A percentile compares a stretch with the other conserved stretches of the same genome.
phyloP scores from a whole-genome alignment of 1,140 invertebrate genomes.

The Penaeus vannamei region DNA sequence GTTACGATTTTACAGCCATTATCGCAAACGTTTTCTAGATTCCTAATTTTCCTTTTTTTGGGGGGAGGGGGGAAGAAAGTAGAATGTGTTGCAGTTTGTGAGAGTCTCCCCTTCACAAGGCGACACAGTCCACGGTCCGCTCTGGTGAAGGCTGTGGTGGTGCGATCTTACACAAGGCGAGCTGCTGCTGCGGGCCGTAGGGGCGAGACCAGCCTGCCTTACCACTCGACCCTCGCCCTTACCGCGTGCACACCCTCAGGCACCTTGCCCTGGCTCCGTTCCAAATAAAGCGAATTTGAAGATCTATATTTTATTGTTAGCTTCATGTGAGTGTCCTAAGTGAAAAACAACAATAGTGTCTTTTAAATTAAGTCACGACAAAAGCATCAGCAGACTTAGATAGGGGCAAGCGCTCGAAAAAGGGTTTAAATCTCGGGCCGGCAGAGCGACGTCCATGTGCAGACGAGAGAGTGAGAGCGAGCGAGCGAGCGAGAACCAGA shows the following conservation, averaged over 20 bases:
- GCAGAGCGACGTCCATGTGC: no score
- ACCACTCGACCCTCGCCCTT: constrained; percentile 45
- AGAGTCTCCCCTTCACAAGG: no score
- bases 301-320: constrained; percentile 48
- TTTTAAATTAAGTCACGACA: neutral
- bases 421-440: no score
- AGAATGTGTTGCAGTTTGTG: no score
- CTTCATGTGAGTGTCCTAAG: constrained; percentile 18
- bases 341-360: neutral
- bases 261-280: constrained; percentile 45
- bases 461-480: no score
- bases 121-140: no score
- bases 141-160: constrained; percentile 47
- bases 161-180: constrained; percentile 52
- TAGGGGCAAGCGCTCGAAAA: no score
- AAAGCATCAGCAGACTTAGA: no score
- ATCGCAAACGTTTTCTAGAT: no score
- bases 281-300: constrained; percentile 60
- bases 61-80: neutral
- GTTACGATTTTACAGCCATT: neutral
- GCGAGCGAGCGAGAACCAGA: constrained; percentile 5
- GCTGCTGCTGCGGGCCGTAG: constrained; percentile 43
- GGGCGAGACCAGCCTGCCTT: constrained; percentile 26
- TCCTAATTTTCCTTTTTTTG: neutral
- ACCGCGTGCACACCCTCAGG: constrained; percentile 20